These are phyloP conservation scores for Tetragonisca angustula DNA, from an alignment of 2,888 invertebrate genomes.

Conservation along the genomic window DNA sequence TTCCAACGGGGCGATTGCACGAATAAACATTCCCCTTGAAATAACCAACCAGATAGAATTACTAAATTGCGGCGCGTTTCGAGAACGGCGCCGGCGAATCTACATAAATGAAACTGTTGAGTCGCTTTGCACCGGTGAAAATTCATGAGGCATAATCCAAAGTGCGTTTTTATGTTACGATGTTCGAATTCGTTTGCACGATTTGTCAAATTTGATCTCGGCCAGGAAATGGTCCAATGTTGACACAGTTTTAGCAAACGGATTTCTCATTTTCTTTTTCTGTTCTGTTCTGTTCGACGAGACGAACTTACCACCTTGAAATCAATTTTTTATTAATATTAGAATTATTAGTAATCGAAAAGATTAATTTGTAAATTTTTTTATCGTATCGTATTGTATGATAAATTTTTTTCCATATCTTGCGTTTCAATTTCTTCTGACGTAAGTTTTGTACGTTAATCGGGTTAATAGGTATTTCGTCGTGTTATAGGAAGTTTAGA, in stretches of 20 bases:
- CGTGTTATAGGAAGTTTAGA: neutral
- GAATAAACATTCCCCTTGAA: constrained; percentile 63
- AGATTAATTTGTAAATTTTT: too few relatives aligned
- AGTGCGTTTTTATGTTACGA: neutral
- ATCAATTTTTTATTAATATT: neutral
- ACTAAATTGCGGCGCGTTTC: constrained; percentile 35
- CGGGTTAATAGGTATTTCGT: too few relatives aligned
- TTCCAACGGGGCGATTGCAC: constrained; percentile 46
- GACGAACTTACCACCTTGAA: neutral
- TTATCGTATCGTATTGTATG: too few relatives aligned
- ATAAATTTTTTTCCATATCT: too few relatives aligned
- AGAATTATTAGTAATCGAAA: too few relatives aligned
- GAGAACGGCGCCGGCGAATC: constrained; percentile 61
- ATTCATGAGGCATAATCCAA: constrained; percentile 20
- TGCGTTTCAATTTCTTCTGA: too few relatives aligned
- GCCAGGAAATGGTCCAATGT: neutral
- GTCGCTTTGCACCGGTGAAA: constrained; percentile 65
- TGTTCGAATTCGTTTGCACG: neutral
- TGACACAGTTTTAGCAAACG: neutral
- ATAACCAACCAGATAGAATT: constrained; percentile 55
- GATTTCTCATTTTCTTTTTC: neutral
- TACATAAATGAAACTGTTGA: constrained; percentile 78
- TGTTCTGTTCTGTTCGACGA: too few relatives aligned
- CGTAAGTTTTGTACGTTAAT: too few relatives aligned
- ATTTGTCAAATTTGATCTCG: neutral